These are phyloP conservation scores for Patella vulgata DNA, from an alignment of 1,140 invertebrate species.

Conservation along the genomic window DNA sequence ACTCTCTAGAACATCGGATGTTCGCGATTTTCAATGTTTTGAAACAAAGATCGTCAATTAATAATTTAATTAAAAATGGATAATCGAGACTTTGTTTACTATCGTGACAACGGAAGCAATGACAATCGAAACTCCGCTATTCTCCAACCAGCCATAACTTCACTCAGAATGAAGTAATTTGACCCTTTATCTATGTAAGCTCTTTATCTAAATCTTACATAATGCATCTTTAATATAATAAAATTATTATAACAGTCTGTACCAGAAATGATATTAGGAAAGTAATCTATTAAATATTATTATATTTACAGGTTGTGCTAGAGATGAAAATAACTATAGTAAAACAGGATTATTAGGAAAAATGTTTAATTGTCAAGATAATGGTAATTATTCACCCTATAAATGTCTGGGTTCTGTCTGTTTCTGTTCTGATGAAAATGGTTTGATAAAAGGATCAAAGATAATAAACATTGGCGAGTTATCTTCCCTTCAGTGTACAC, in stretches of 20 bases:
- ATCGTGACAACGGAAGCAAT: too few species aligned
- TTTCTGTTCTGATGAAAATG: constrained; percentile 33
- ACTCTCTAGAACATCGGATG: constrained; percentile 14
- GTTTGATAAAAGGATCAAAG: constrained; percentile 17
- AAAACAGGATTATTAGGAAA: constrained; percentile 33
- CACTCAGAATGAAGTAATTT: too few species aligned
- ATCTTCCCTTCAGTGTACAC: constrained; percentile 26
- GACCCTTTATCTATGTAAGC: too few species aligned
- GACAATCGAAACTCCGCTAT: too few species aligned
- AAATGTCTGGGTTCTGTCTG: constrained; percentile 36
- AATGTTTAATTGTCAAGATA: constrained; percentile 31
- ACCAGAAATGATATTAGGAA: constrained; percentile 13
- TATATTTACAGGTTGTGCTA: constrained; percentile 43
- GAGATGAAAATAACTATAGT: constrained; percentile 34
- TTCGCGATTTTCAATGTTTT: too few species aligned
- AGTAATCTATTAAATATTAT: constrained; percentile 4
- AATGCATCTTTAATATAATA: constrained; percentile 15
- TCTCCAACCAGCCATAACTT: too few species aligned
- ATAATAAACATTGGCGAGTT: constrained; percentile 23
- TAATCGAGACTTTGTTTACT: too few species aligned
- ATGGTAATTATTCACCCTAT: constrained; percentile 35
- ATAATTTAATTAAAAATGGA: too few species aligned
- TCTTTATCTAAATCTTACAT: too few species aligned
- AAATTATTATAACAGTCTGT: too few species aligned
- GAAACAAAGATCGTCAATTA: too few species aligned